phyloP scores from a whole-genome alignment of 2,797 vertebrate genomes.

The Pipistrellus kuhlii region DNA sequence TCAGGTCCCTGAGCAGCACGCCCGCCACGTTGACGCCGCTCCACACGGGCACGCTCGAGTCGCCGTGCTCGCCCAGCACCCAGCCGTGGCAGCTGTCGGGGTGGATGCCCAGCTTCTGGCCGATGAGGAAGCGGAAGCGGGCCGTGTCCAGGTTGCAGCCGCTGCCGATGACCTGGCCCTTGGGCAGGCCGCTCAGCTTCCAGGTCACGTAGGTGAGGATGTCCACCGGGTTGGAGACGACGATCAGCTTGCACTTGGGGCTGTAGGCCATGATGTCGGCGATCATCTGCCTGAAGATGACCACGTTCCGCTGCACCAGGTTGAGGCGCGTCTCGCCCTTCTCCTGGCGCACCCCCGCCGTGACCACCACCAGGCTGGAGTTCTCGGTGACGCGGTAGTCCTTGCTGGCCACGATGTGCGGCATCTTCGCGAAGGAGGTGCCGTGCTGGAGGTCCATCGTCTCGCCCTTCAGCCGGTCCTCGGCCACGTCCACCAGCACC shows the following conservation, averaged over 20 bases:
- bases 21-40: constrained; percentile 96
- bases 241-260: constrained; percentile 93
- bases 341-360: constrained; percentile 95
- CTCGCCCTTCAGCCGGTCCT: constrained; percentile 95
- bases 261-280: constrained; percentile 94
- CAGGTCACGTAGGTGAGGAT: constrained; percentile 94
- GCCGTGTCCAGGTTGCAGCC: constrained; percentile 97
- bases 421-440: constrained; percentile 94
- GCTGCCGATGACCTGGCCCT: constrained; percentile 92
- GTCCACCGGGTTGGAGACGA: constrained; percentile 98
- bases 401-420: constrained; percentile 94
- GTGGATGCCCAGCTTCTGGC: constrained; percentile 93
- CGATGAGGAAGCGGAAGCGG: constrained; percentile 95
- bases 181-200: constrained; percentile 92
- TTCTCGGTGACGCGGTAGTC: constrained; percentile 95
- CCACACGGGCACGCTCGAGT: constrained; percentile 97
- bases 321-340: constrained; percentile 97
- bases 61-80: constrained; percentile 96
- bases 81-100: constrained; percentile 95
- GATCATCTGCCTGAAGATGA: constrained; percentile 97
- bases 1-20: constrained; percentile 90
- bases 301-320: constrained; percentile 95
- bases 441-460: constrained; percentile 96
- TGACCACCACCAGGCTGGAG: constrained; percentile 95
- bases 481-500: constrained; percentile 74